Base-by-base conservation (phyloP, 2,888 invertebrate genomes). In the Pseudococcus longispinus region DNA sequence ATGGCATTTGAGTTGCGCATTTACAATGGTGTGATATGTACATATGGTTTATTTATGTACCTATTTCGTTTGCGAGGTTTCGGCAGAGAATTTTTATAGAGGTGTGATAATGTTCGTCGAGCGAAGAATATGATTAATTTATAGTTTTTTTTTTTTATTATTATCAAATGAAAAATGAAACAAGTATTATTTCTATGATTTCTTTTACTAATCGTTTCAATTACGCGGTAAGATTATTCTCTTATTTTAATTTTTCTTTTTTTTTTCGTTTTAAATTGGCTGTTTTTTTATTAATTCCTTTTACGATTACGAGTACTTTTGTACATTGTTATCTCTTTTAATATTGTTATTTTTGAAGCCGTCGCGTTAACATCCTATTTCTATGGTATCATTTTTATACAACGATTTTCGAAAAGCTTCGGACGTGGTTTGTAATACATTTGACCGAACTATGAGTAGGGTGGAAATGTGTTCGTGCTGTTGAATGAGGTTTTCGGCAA, bases 291-390 rank as follows among this genome's bases (percentile, higher is more conserved):
- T 42, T 82, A 46, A 83, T 51, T 55, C 42, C 46, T 83, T 83
- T 83, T 37, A 37, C 37, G 37, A 37, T 37, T 51, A 83, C 42
- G 11, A 29, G 77, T 80, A 42, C 77, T 80, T 80, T 80, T 80
- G 77, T 80, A 80, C 77, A 74, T 32, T 32, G 74, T 80, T 80
- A 80, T 80, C n/a, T 80, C 37, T 77, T n/a, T 80, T 80, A 80
- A 80, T 74, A 42, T 42, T 42, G 42, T 80, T 80, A 42, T 80
- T n/a, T 77, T 37, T 42, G 23, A 80, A 37, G 37, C 77, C 42
- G 29, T 80, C 77, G 20, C 60, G 70, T 42, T 65, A n/a, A 84
- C 42, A 70, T 84, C 60, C 32, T 55, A 37, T 55, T 84, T 84
- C 60, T 29, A 37, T 37, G 15, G 15, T 83, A 83, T 60, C 46